Percentiles rank a stretch among this genome's conserved stretches.
Evolutionary conservation across 2,797 vertebrate species (phyloP).

Genomic region (Sebastiscus tertius): DNA sequence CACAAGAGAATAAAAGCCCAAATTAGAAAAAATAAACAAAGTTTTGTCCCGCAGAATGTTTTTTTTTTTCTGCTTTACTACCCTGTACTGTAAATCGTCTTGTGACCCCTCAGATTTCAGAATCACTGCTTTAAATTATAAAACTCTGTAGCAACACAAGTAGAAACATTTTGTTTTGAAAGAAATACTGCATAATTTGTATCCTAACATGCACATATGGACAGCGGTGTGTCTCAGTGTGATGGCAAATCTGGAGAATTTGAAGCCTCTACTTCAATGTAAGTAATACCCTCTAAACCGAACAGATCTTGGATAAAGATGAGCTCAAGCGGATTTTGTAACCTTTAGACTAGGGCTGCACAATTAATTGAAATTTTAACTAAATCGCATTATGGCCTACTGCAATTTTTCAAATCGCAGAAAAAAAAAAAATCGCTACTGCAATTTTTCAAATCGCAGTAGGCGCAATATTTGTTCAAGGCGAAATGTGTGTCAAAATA

Average conservation of each 20-base stretch:
- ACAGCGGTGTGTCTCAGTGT: neutral
- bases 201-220: neutral
- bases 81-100: neutral
- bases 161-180: neutral
- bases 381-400: rapidly evolving
- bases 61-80: neutral
- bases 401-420: no score
- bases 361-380: no score
- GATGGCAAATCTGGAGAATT: neutral
- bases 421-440: no score
- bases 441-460: no score
- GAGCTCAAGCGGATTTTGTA: neutral
- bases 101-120: neutral
- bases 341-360: neutral
- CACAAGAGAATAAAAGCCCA: neutral
- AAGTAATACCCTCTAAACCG: neutral
- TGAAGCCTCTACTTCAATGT: neutral
- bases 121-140: neutral
- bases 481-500: no score
- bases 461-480: no score
- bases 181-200: neutral
- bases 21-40: neutral
- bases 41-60: neutral
- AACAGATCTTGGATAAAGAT: neutral
- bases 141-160: neutral